Conservation (phyloP, 2,113 vertebrate genomes). For the Rallus limicola region DNA sequence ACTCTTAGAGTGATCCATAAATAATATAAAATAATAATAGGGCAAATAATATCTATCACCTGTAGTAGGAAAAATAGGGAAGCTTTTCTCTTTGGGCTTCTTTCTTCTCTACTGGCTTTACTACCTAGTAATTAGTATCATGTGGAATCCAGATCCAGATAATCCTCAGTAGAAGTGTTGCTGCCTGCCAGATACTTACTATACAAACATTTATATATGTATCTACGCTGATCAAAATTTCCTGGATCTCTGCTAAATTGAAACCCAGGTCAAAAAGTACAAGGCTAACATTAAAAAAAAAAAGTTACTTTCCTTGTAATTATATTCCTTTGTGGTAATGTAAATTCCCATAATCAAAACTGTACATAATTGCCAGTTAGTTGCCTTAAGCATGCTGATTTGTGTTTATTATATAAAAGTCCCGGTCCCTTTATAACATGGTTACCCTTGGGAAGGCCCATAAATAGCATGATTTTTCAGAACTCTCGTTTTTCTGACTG, state of each 20-base stretch:
- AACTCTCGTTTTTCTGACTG: background rate
- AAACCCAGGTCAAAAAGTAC: constrained; percentile 43
- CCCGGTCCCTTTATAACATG: background rate
- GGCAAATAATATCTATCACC: constrained; percentile 33
- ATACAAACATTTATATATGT: constrained; percentile 4
- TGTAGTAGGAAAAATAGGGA: background rate
- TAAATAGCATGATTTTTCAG: constrained; percentile 23
- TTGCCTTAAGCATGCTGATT: constrained; percentile 44
- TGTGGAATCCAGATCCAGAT: background rate
- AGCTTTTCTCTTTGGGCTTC: background rate
- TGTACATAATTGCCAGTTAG: constrained; percentile 44
- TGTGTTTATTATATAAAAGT: constrained; percentile 13
- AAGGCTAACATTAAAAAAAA: background rate
- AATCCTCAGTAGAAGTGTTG: background rate
- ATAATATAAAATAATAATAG: constrained; percentile 31
- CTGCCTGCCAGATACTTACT: constrained; percentile 1
- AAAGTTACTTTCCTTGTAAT: constrained; percentile 16
- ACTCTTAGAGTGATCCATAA: background rate
- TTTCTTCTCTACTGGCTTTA: background rate
- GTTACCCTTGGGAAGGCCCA: constrained; percentile 37
- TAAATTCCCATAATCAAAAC: constrained; percentile 61
- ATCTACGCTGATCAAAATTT: constrained; percentile 7
- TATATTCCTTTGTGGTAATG: constrained; percentile 50
- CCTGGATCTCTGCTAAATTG: constrained; percentile 24
- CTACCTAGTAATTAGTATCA: constrained; percentile 11